Evolutionary conservation across 2,113 vertebrate species (phyloP).

Genomic region (Phyllostomus hastatus): DNA sequence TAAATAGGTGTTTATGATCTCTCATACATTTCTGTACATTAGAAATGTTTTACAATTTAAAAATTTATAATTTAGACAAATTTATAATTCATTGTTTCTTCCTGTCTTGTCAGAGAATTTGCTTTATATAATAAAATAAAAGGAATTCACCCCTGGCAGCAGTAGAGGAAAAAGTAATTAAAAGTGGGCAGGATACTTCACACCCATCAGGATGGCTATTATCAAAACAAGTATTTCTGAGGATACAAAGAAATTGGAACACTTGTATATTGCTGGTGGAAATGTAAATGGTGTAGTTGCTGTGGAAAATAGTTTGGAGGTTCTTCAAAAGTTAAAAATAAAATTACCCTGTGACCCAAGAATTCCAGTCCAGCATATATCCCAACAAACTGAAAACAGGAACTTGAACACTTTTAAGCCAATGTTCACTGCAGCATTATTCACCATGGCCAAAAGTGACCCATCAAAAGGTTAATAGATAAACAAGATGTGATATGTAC

Average conservation of each 20-base stretch:
- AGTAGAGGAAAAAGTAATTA: neutral
- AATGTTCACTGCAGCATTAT: neutral
- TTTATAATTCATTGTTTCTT: neutral
- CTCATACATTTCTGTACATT: neutral
- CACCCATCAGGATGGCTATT: neutral
- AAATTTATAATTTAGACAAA: neutral
- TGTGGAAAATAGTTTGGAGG: neutral
- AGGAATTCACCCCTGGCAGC: neutral
- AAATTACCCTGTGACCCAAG: neutral
- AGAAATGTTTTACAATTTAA: slow-evolving; percentile 9
- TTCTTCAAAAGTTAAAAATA: neutral
- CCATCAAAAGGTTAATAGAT: neutral
- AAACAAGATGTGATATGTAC: neutral
- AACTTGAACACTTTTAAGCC: neutral
- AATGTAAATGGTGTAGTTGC: neutral
- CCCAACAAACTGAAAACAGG: neutral
- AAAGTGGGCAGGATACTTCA: neutral
- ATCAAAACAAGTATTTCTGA: neutral
- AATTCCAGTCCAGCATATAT: neutral
- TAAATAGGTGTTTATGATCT: neutral
- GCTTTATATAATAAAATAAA: neutral
- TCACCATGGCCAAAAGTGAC: neutral
- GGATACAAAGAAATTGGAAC: neutral
- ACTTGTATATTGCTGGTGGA: neutral
- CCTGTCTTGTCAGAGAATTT: neutral